Evolutionary conservation across 2,888 invertebrate genomes (phyloP), one percentile per base, ranked within the genome.

Genomic region (Volucella zonaria): DNA sequence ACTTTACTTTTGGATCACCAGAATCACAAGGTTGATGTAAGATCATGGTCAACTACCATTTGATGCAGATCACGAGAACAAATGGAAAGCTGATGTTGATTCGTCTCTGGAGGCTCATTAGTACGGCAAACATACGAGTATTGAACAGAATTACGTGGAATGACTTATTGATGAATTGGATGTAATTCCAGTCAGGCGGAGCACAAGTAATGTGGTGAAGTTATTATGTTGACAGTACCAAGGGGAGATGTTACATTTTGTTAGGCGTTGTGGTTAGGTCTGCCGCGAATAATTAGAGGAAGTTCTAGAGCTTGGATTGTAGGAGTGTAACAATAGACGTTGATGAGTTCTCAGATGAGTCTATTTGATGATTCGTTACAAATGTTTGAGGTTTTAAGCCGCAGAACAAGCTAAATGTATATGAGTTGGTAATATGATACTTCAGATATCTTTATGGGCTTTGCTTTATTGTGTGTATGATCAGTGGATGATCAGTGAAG

Each of bases 11-110:
- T 31, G 49, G 18, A 47, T 40, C 47, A 47, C 62, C 12, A 14
- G 64, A 66, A 40, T 18, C n/a, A 47, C 31, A 52, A 8, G 11
- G 9, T 11, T 23, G 11, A 6, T 8, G 8, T n/a, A 49, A 14
- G n/a, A 49, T 23, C 10, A 23, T 8, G 3, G 23, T 54, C 23
- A 10, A 18, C 23, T 31, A 8, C 14, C 49, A 43, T 59, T 52
- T 8, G 70, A 77, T 77, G 77, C 77, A 77, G 70, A 77, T 77
- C 68, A 77, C 77, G 61, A 68, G 68, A 68, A 70, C 52, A 10
- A 54, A 62, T 62, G 61, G 70, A 77, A 77, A 77, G 77, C 61
- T 77, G 77, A 59, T 52, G 62, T 77, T 47, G 52, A 61, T 76
- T 68, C 47, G 56, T 70, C 52, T 52, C 52, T 40, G 66, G 58